Base-by-base conservation (phyloP, 2,888 invertebrate species). In the Ormyrus pomaceus region DNA sequence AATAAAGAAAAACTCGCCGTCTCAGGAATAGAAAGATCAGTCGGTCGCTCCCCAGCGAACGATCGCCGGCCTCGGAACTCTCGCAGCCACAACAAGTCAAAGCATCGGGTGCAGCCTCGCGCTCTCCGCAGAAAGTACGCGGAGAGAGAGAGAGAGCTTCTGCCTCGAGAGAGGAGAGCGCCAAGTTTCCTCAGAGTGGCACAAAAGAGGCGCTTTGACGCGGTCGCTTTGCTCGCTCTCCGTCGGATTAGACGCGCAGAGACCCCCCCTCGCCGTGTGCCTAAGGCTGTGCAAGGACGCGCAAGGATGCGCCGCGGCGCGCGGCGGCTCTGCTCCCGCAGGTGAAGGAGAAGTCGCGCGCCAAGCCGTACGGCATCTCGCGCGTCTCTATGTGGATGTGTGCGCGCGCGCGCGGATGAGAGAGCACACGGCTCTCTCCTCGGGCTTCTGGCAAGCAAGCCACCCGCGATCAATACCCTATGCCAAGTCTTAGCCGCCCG, bases 341-440 rank as follows among this genome's bases (percentile, higher is more conserved):
- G 88, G 88, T 87, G 86, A 87, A 87, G 88, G 87, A 87, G 87
- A 88, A 87, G 86, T 87, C 61, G 34, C 8, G 51, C 19, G 19
- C 19, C 19, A 19, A 19, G 19, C 11, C 72, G 53, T 50, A 13
- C 11, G 19, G 59, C 51, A 45, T 58, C 48, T 8, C 48, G 56
- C 9, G n/a, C 11, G n/a, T 46, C n/a, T 65, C 4, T 51, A 58
- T 61, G 75, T 19, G 70, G 2, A 6, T 53, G 48, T 11, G 34
- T 6, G 34, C 7, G 6, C 1, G 69, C 13, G 46, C n/a, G 34
- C 58, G 69, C 19, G 56, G 46, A 11, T 7, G 69, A 9, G 9
- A 19, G 19, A 19, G 48, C 50, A n/a, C 58, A 11, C 5, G 11
- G 34, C 59, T 10, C 59, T 19, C 13, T 48, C 6, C 53, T n/a